Evolutionary conservation across 2,888 invertebrate genomes (phyloP).

Genomic region (Julus scandinavius): DNA sequence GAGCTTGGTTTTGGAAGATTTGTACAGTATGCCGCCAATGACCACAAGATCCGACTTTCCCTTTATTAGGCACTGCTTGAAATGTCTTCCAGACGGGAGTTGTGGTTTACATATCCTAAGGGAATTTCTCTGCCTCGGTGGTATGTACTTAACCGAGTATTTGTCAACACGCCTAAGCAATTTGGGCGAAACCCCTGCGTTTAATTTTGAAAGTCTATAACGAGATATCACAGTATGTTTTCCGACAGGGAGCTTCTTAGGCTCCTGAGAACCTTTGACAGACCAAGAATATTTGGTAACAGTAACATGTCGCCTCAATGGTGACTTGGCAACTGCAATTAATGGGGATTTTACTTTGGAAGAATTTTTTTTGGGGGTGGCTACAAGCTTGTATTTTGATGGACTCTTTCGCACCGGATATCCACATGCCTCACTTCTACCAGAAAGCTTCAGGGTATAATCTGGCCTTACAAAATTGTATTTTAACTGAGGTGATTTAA

Average conservation of each 20-base stretch:
- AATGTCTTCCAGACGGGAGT: background rate
- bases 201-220: background rate
- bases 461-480: background rate
- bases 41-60: slow-evolving; percentile 35
- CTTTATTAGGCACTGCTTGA: background rate
- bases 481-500: background rate
- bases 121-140: background rate
- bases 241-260: background rate
- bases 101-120: background rate
- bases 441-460: background rate
- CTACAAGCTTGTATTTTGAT: slow-evolving; percentile 27
- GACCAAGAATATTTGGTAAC: slow-evolving; percentile 37
- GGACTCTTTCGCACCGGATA: background rate
- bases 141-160: slow-evolving; percentile 45
- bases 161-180: background rate
- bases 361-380: slow-evolving; percentile 14
- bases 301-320: background rate
- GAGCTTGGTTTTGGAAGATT: slow-evolving; percentile 53
- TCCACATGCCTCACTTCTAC: background rate
- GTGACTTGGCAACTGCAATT: background rate
- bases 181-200: background rate
- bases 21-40: slow-evolving; percentile 56
- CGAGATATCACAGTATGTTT: background rate
- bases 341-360: background rate
- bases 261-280: background rate